These are phyloP conservation scores for Ramphastos sulfuratus DNA, from an alignment of 2,113 vertebrate genomes.

Conservation along the genomic window DNA sequence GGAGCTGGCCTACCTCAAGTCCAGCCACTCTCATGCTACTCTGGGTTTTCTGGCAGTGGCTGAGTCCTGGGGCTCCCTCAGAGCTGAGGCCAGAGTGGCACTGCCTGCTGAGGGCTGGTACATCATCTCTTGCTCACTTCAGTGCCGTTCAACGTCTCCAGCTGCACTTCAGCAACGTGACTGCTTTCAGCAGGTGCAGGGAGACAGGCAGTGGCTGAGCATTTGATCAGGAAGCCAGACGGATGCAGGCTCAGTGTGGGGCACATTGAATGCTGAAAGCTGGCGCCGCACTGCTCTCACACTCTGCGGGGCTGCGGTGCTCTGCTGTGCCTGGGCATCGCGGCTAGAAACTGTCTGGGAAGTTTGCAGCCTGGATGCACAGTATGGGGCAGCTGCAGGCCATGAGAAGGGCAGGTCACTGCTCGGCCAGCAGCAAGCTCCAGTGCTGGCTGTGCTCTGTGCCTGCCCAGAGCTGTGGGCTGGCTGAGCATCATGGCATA, in stretches of 20 bases:
- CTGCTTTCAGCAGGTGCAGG: background rate
- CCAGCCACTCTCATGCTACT: fast-evolving
- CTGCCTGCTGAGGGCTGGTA: background rate
- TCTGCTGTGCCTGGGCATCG: background rate
- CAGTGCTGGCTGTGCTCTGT: background rate
- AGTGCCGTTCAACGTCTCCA: background rate
- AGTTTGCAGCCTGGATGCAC: background rate
- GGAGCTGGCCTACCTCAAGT: background rate
- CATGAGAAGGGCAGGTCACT: background rate
- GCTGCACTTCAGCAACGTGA: background rate
- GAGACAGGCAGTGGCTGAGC: background rate
- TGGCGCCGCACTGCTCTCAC: fast-evolving
- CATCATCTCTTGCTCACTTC: background rate
- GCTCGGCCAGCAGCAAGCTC: fast-evolving
- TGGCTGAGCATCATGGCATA: background rate
- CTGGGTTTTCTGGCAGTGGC: background rate
- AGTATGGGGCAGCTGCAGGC: background rate
- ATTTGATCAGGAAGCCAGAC: background rate
- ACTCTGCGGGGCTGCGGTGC: fast-evolving
- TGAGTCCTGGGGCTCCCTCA: fast-evolving
- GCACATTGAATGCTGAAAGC: background rate
- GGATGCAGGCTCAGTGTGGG: background rate
- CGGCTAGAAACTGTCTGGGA: background rate
- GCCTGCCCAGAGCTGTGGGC: fast-evolving
- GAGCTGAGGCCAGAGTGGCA: background rate